phyloP scores from a whole-genome alignment of 2,113 vertebrate genomes.

The Strigops habroptila region DNA sequence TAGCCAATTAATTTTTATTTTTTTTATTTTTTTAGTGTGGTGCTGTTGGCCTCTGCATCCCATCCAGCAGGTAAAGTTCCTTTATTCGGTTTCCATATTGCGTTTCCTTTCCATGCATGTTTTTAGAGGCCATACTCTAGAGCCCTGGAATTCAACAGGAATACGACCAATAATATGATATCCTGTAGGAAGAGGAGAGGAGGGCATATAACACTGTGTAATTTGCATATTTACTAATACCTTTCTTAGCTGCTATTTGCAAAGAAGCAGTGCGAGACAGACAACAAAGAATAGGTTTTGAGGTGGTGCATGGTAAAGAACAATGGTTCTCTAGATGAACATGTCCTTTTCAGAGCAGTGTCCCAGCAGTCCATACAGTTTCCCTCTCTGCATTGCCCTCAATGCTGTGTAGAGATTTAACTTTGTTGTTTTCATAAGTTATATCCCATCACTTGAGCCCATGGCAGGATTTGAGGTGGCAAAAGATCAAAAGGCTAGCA shows the following conservation, averaged over 20 bases:
- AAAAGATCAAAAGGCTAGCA: background rate
- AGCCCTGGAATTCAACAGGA: background rate
- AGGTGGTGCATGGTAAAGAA: background rate
- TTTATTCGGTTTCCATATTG: background rate
- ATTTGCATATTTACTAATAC: background rate
- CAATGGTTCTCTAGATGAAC: background rate
- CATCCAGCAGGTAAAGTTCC: conserved; percentile 74
- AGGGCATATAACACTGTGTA: background rate
- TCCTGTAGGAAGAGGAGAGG: background rate
- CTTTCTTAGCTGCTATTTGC: background rate
- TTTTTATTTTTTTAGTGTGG: conserved; percentile 55
- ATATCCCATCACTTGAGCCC: background rate
- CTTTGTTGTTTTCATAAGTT: background rate
- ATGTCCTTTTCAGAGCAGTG: background rate
- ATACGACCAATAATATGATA: background rate
- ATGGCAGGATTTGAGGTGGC: background rate
- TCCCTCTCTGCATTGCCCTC: background rate
- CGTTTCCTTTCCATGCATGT: background rate
- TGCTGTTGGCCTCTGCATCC: conserved; percentile 71
- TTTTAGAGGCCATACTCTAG: background rate
- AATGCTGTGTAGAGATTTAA: background rate
- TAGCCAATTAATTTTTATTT: background rate
- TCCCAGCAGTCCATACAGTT: background rate
- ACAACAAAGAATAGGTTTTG: background rate
- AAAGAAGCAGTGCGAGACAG: background rate